Evolutionary conservation across 37 sponge, comb jelly and placozoan genomes (phyloP).

Genomic region (Aphrocallistes beatrix): DNA sequence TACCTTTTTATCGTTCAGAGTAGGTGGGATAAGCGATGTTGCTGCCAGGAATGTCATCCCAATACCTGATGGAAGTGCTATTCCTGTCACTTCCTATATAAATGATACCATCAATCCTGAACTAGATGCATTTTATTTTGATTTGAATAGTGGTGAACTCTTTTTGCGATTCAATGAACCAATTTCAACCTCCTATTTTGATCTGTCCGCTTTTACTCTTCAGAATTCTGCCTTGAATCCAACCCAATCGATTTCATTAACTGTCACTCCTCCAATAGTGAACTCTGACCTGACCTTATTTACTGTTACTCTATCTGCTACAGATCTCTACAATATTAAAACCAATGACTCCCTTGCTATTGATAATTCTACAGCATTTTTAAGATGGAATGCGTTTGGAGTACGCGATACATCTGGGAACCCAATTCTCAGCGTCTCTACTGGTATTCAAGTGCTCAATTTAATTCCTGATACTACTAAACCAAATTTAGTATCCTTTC

Average conservation of each 20-base stretch:
- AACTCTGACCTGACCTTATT: slow-evolving; percentile 29
- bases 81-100: slow-evolving; percentile 39
- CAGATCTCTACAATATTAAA: slow-evolving; percentile 59
- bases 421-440: slow-evolving; percentile 25
- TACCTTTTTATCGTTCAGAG: not conserved
- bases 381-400: slow-evolving; percentile 27
- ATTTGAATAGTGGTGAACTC: slow-evolving; percentile 38
- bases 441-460: not conserved
- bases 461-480: slow-evolving; percentile 51
- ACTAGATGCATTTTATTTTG: slow-evolving; percentile 33
- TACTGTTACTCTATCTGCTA: slow-evolving; percentile 27
- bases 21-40: not conserved
- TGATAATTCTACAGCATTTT: slow-evolving; percentile 34
- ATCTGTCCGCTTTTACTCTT: slow-evolving; percentile 40
- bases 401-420: slow-evolving; percentile 50
- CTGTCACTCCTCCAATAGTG: not conserved
- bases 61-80: slow-evolving; percentile 28
- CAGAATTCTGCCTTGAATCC: slow-evolving; percentile 27
- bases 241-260: not conserved
- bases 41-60: slow-evolving; percentile 22
- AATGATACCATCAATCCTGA: slow-evolving; percentile 47
- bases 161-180: slow-evolving; percentile 64
- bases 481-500: slow-evolving; percentile 40
- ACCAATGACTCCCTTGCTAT: slow-evolving; percentile 45
- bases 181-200: slow-evolving; percentile 32